These are phyloP conservation scores for Recurvirostra avosetta DNA, from an alignment of 2,113 vertebrate genomes.

Conservation along the genomic window DNA sequence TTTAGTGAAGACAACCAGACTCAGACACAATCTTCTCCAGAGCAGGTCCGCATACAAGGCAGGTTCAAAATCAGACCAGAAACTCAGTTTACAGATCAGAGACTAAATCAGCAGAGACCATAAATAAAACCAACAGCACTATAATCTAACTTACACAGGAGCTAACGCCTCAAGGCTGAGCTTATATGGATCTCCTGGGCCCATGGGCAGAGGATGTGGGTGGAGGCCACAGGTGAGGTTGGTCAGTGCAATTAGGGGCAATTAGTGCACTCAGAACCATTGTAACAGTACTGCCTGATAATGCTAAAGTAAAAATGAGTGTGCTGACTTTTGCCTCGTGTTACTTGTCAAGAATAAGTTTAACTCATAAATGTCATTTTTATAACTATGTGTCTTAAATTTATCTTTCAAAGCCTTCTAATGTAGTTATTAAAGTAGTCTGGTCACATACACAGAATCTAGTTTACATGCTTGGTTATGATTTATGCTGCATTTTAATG, in stretches of 20 bases:
- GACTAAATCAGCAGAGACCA: rapidly evolving
- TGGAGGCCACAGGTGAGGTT: neutral
- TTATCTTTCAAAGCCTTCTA: neutral
- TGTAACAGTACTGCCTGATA: neutral
- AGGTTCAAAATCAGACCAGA: rapidly evolving
- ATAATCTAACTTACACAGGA: rapidly evolving
- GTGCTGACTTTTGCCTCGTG: neutral
- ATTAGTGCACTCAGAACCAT: neutral
- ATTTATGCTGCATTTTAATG: neutral
- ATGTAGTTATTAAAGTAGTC: neutral
- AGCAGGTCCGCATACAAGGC: rapidly evolving
- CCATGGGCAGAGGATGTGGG: neutral
- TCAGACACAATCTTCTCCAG: rapidly evolving
- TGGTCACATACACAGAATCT: neutral
- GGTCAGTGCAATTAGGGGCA: neutral
- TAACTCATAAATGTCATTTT: neutral
- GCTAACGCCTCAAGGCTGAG: rapidly evolving
- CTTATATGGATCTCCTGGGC: neutral
- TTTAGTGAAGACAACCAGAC: rapidly evolving
- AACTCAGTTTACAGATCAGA: rapidly evolving
- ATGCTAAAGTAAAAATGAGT: neutral
- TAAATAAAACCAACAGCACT: rapidly evolving
- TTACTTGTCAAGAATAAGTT: neutral
- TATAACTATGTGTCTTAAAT: neutral
- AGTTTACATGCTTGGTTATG: neutral